Percentiles rank a stretch among this genome's conserved stretches.
Evolutionary conservation across 2,797 vertebrate species (phyloP).

Genomic region (Xerus rutilus): DNA sequence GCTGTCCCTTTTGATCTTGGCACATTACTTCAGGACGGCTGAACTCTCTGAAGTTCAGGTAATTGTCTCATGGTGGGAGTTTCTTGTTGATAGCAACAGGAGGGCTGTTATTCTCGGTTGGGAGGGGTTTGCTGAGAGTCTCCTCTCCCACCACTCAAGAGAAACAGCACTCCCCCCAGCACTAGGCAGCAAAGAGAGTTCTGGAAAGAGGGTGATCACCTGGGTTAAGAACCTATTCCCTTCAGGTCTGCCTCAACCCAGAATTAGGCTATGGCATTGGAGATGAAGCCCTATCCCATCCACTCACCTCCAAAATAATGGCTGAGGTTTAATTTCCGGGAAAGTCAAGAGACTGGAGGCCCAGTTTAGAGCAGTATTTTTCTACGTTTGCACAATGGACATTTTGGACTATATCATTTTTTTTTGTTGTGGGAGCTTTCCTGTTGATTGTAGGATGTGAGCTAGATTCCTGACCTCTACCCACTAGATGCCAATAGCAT

Average conservation of each 20-base stretch:
- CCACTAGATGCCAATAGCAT: not conserved
- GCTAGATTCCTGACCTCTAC: not conserved
- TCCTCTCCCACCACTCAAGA: not conserved
- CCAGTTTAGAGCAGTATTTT: not conserved
- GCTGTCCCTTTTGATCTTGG: not conserved
- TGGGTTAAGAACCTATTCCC: no score
- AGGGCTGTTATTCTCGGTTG: not conserved
- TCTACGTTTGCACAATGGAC: not conserved
- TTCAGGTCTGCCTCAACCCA: not conserved
- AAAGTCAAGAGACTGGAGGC: not conserved
- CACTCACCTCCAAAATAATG: no score
- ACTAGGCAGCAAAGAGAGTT: not conserved
- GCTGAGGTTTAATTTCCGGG: not conserved
- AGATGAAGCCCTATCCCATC: rapidly evolving
- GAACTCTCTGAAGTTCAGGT: not conserved
- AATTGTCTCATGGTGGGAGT: not conserved
- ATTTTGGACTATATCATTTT: no score
- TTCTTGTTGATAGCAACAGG: not conserved
- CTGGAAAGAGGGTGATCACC: not conserved
- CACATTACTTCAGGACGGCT: not conserved
- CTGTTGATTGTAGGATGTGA: not conserved
- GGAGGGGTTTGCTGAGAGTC: not conserved
- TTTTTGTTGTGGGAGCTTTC: not conserved
- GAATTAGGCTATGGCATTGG: no score
- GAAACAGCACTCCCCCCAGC: not conserved